Conservation (phyloP, 2,797 vertebrate species). For the Streptopelia turtur region DNA sequence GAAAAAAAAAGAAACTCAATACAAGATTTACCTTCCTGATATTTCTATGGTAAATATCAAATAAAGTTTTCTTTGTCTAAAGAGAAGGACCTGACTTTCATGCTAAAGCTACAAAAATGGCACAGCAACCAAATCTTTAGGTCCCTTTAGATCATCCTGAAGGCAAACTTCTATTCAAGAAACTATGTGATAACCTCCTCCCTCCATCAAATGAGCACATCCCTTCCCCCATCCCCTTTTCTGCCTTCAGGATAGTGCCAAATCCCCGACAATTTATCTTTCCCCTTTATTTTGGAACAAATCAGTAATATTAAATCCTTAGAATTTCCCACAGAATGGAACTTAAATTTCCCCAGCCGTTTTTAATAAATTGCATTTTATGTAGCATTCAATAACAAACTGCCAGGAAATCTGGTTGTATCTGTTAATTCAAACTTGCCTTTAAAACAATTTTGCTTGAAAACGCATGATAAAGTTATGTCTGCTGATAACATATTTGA, state of each 20-base stretch:
- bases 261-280: conserved; percentile 29
- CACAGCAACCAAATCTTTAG: not conserved
- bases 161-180: not conserved
- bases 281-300: conserved; percentile 53
- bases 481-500: not conserved
- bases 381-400: conserved; percentile 8
- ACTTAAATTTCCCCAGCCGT: conserved; percentile 14
- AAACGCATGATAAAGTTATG: not conserved
- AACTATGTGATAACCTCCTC: not conserved
- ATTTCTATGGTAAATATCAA: not conserved
- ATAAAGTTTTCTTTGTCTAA: not conserved
- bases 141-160: not conserved
- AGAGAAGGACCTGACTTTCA: not conserved
- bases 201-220: not conserved
- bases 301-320: conserved; percentile 21
- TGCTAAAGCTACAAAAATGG: not conserved
- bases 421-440: not conserved
- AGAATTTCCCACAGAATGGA: conserved; percentile 50
- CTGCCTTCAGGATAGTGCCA: not conserved
- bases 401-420: conserved; percentile 8
- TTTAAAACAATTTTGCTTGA: not conserved
- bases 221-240: not conserved
- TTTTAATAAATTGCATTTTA: conserved; percentile 58
- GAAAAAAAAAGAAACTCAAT: not conserved
- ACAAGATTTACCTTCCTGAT: not conserved